These are phyloP conservation scores for Struthidea cinerea DNA, from an alignment of 2,113 vertebrate genomes.

Conservation along the genomic window DNA sequence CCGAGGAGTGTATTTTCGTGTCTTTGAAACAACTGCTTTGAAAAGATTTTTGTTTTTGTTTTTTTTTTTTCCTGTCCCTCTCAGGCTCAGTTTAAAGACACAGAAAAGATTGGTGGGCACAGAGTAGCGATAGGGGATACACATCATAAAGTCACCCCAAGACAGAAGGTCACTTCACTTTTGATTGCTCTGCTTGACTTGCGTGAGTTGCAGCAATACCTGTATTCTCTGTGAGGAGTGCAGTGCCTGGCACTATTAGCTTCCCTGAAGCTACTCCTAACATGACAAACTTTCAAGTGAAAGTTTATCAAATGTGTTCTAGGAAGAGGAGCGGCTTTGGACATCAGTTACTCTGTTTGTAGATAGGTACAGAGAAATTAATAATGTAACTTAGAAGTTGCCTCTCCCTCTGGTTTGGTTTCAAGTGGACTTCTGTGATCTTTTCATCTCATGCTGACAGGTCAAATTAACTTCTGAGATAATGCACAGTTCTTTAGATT, in stretches of 20 bases:
- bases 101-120: too few species aligned
- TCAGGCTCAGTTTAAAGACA: too few species aligned
- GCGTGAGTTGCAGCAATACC: not conserved
- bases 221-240: not conserved
- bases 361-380: not conserved
- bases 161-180: not conserved
- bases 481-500: not conserved
- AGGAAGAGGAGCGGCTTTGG: not conserved
- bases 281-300: not conserved
- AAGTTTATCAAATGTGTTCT: not conserved
- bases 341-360: conserved; percentile 10
- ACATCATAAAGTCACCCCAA: too few species aligned
- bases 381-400: not conserved
- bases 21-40: too few species aligned
- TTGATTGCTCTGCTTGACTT: not conserved
- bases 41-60: too few species aligned
- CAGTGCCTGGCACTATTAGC: not conserved
- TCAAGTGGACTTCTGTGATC: not conserved
- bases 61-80: too few species aligned
- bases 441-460: not conserved
- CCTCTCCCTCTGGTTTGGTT: not conserved
- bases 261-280: not conserved
- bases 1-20: too few species aligned
- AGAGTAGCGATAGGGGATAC: too few species aligned
- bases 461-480: not conserved